Evolutionary conservation across 2,888 invertebrate genomes (phyloP).

Genomic region (Embidobia sp.): DNA sequence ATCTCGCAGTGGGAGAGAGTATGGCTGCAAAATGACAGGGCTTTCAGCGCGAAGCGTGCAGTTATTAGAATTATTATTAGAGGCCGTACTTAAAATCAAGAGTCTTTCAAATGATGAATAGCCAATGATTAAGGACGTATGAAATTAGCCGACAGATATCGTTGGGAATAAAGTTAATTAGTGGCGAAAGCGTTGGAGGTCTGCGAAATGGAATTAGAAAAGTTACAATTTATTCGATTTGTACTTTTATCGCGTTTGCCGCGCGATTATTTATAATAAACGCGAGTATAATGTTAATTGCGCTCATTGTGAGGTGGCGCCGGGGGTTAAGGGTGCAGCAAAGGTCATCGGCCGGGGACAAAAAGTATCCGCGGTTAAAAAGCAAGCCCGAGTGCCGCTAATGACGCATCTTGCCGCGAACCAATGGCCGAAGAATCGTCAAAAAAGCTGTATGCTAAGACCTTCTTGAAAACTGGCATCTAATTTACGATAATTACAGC

Average conservation of each 20-base stretch:
- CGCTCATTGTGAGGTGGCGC: slow-evolving; percentile 17
- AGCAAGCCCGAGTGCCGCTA: slow-evolving; percentile 39
- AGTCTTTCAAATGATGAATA: slow-evolving; percentile 80
- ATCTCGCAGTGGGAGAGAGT: slow-evolving; percentile 62
- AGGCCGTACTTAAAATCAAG: slow-evolving; percentile 80
- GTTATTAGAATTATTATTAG: slow-evolving; percentile 80
- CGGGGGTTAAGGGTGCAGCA: too few species aligned
- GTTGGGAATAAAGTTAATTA: slow-evolving; percentile 75
- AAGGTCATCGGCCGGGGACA: slow-evolving; percentile 31
- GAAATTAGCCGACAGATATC: slow-evolving; percentile 73
- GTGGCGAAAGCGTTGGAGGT: slow-evolving; percentile 64
- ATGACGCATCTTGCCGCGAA: slow-evolving; percentile 49
- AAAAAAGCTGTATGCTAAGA: slow-evolving; percentile 47
- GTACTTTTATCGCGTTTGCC: slow-evolving; percentile 38
- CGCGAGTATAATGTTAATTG: slow-evolving; percentile 44
- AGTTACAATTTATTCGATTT: slow-evolving; percentile 64
- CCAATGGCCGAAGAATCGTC: slow-evolving; percentile 29
- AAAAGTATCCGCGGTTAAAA: too few species aligned
- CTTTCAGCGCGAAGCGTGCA: slow-evolving; percentile 69
- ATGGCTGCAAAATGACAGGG: slow-evolving; percentile 72
- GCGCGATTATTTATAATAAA: slow-evolving; percentile 47
- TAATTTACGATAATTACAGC: slow-evolving; percentile 64
- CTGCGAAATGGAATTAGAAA: slow-evolving; percentile 59
- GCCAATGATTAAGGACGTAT: slow-evolving; percentile 78
- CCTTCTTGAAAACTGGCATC: slow-evolving; percentile 55